Conservation (phyloP, 2,797 vertebrate genomes). For the Trematomus bernacchii region DNA sequence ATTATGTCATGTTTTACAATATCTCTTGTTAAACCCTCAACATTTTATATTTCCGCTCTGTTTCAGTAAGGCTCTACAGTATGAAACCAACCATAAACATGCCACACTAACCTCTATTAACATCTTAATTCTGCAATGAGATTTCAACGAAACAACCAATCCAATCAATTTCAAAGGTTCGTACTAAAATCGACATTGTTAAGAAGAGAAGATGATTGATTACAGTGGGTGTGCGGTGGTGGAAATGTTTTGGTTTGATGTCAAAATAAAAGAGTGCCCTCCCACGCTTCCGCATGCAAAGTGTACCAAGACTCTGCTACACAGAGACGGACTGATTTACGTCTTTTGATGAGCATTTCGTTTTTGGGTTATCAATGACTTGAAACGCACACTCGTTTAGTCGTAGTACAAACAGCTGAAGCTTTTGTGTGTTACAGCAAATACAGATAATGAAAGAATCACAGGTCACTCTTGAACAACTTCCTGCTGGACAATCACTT, state of each 20-base stretch:
- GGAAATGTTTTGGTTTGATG: conserved; percentile 58
- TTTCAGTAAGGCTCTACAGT: background rate
- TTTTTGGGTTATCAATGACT: conserved; percentile 10
- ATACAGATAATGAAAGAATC: background rate
- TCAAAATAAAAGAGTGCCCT: conserved; percentile 58
- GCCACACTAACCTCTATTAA: background rate
- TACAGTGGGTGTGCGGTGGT: conserved; percentile 13
- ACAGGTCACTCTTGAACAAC: background rate
- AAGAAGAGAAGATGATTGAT: background rate
- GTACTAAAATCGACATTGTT: background rate
- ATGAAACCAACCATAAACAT: conserved; percentile 11
- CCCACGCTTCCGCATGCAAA: conserved; percentile 55
- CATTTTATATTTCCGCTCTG: conserved; percentile 1
- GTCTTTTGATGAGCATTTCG: conserved; percentile 16
- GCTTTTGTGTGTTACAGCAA: background rate
- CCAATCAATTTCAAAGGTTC: background rate
- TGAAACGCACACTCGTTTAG: background rate
- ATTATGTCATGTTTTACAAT: background rate
- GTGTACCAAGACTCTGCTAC: conserved; percentile 3
- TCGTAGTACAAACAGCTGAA: background rate
- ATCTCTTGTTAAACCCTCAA: conserved; percentile 1
- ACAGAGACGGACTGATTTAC: conserved; percentile 5
- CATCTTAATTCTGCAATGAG: background rate
- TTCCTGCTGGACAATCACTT: background rate
- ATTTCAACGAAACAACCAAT: background rate